Evolutionary conservation across 2,888 invertebrate genomes (phyloP).

Genomic region (Philhelius pedissequus): DNA sequence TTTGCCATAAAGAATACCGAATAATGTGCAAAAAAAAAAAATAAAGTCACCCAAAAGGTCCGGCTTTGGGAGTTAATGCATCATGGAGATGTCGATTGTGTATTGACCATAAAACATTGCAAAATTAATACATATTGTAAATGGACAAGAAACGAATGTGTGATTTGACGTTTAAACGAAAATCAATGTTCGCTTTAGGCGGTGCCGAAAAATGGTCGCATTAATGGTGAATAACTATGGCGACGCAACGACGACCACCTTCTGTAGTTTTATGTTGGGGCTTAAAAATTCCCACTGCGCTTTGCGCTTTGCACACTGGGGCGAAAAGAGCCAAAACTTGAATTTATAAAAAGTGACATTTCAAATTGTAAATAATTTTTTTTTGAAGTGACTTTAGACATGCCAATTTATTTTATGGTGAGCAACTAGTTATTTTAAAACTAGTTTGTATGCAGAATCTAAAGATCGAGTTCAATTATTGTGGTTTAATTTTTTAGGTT

Average conservation of each 20-base stretch:
- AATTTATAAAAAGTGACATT: too few relatives aligned
- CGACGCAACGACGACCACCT: not conserved
- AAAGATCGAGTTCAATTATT: too few relatives aligned
- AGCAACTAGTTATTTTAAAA: too few relatives aligned
- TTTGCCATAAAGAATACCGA: conserved; percentile 37
- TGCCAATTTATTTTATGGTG: too few relatives aligned
- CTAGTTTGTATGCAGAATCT: too few relatives aligned
- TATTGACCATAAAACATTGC: conserved; percentile 55
- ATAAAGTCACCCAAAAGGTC: not conserved
- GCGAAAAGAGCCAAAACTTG: not conserved
- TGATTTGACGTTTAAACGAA: conserved; percentile 60
- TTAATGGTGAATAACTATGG: not conserved
- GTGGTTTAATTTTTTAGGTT: too few relatives aligned
- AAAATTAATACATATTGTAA: conserved; percentile 51
- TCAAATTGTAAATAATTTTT: too few relatives aligned
- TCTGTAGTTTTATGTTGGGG: not conserved
- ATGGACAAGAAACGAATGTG: conserved; percentile 25
- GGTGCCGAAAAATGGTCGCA: conserved; percentile 44
- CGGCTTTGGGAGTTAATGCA: not conserved
- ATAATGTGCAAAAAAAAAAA: not conserved
- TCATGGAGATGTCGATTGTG: conserved; percentile 3
- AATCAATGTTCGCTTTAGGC: conserved; percentile 48
- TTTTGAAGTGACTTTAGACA: too few relatives aligned
- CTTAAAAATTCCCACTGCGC: not conserved
- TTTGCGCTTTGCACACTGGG: not conserved